These are phyloP conservation scores for Hymenochirus boettgeri DNA, from an alignment of 2,113 vertebrate genomes.

Conservation along the genomic window DNA sequence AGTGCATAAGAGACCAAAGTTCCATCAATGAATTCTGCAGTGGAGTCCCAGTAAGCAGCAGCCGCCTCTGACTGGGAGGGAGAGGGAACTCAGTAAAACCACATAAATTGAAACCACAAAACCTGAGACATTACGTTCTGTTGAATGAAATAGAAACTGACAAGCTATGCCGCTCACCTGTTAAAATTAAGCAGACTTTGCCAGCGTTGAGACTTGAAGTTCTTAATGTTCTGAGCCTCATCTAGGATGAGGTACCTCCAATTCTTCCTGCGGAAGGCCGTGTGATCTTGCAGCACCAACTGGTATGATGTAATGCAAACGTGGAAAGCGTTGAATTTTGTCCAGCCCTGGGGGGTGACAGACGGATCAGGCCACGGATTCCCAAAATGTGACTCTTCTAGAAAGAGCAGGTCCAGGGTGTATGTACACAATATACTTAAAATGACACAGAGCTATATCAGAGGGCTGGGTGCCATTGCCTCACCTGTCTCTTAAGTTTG, in stretches of 20 bases:
- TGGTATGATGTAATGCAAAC: conserved; percentile 96
- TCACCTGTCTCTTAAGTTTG: conserved; percentile 89
- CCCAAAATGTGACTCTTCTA: conserved; percentile 20
- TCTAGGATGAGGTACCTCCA: conserved; percentile 92
- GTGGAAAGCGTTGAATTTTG: conserved; percentile 92
- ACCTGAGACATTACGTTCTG: too few relatives aligned
- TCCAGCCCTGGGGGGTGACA: conserved; percentile 76
- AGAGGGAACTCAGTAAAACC: neutral
- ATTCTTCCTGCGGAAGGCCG: conserved; percentile 90
- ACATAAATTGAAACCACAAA: too few relatives aligned
- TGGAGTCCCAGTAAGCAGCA: conserved; percentile 86
- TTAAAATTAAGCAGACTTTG: conserved; percentile 93
- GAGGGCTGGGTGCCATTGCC: neutral
- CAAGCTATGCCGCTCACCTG: too few relatives aligned
- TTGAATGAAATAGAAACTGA: too few relatives aligned
- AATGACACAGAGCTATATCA: neutral
- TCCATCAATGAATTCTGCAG: conserved; percentile 96
- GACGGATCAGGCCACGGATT: conserved; percentile 1
- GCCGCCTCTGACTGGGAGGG: conserved; percentile 73
- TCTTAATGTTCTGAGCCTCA: conserved; percentile 94
- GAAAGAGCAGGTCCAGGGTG: neutral
- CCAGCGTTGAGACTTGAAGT: conserved; percentile 95
- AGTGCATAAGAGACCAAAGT: conserved; percentile 95
- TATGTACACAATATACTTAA: neutral
- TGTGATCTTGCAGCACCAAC: conserved; percentile 90